Evolutionary conservation across 2,888 invertebrate species (phyloP).

Genomic region (Lottia scabra): DNA sequence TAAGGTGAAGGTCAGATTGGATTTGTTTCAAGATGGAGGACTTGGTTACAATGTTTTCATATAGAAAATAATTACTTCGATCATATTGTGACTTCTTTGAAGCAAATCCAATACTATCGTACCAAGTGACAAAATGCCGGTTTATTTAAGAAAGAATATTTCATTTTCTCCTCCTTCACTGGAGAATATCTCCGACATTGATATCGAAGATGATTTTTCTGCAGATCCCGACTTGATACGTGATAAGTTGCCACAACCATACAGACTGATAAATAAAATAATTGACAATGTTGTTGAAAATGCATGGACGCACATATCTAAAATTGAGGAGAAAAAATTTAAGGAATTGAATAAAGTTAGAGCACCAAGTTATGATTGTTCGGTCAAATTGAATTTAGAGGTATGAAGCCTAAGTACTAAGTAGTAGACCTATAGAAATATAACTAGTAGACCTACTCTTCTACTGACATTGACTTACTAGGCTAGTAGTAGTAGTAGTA

Average conservation of each 20-base stretch:
- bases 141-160: conserved; percentile 57
- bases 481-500: too few species aligned
- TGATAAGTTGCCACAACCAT: conserved; percentile 64
- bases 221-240: conserved; percentile 61
- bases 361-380: conserved; percentile 56
- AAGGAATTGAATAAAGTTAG: conserved; percentile 49
- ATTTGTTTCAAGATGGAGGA: conserved; percentile 40
- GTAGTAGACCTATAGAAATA: too few species aligned
- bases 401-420: too few species aligned
- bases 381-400: conserved; percentile 37
- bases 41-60: conserved; percentile 27
- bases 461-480: too few species aligned
- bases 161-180: conserved; percentile 60
- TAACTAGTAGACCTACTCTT: too few species aligned
- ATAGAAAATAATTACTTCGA: neutral
- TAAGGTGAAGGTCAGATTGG: conserved; percentile 14
- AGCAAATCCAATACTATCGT: too few species aligned
- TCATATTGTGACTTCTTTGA: too few species aligned
- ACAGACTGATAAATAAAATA: conserved; percentile 64
- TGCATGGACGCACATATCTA: conserved; percentile 57
- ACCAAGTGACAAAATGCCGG: conserved; percentile 48
- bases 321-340: conserved; percentile 48
- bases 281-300: conserved; percentile 54
- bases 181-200: conserved; percentile 50
- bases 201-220: conserved; percentile 60